Evolutionary conservation across 2,888 invertebrate species (phyloP), one percentile per base, ranked within the genome.

Genomic region (Magallana nippona): DNA sequence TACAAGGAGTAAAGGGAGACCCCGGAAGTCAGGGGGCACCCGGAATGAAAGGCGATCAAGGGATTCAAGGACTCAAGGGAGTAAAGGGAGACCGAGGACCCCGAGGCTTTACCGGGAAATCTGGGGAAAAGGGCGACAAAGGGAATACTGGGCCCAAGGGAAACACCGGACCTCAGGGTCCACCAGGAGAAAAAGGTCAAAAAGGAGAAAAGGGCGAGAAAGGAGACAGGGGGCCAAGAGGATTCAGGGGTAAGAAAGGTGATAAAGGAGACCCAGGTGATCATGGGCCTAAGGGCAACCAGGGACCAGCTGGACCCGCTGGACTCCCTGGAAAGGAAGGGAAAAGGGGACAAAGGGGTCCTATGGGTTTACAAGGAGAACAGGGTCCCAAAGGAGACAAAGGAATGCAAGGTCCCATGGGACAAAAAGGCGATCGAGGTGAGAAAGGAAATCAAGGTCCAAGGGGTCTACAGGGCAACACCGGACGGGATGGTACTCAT

Each of bases 1-100:
- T 22, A 17, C 57, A 60, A 10, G 86, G 86, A 15, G 60, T 79
- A 22, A 85, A 86, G 55, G 86, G 86, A 15, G 63, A 82, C 8
- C 63, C 2, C 2, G 82, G 82, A 55, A 10, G 22, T 19, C 11
- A 19, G 10, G 81, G 78, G 32, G 19, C 19, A 15, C 55, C 56
- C n/a, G 79, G 58, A 10, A 13, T 15, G 19, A 63, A 71, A 62
- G 80, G 77, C 22, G 62, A 60, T 19, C 32, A 58, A 62, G 44
- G 22, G 10, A 11, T 17, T n/a, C 22, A 27, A 27, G 80, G 81
- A 79, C 1, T 55, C 22, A 15, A 83, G 82, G 55, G 22, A 10
- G 56, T 10, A 27, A 15, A 83, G 80, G 55, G 22, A 10, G 56
- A n/a, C n/a, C 1, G 32, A 19, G 55, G 15, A 10, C 56, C 19